Conservation (phyloP, 2,888 invertebrate genomes). For the Drosophila subsilvestris region DNA sequence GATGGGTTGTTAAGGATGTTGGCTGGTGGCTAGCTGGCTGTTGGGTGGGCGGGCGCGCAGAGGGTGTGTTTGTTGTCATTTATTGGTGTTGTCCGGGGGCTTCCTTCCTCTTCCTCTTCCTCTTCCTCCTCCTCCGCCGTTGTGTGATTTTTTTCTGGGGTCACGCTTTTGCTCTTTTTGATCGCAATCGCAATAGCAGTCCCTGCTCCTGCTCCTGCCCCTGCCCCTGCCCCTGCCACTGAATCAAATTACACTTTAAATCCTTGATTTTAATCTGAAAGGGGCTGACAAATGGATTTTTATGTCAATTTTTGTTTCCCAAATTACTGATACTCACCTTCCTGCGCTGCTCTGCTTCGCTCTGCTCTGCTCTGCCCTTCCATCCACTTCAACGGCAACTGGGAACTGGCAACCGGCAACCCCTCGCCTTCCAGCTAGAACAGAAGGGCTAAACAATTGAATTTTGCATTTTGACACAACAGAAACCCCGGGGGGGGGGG, state of each 20-base stretch:
- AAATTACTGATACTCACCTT: slow-evolving; percentile 55
- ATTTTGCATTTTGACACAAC: slow-evolving; percentile 79
- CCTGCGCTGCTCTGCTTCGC: not conserved
- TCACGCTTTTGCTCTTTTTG: slow-evolving; percentile 79
- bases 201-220: slow-evolving; percentile 8
- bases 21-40: too few species aligned
- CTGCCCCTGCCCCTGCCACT: slow-evolving; percentile 52
- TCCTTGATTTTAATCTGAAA: slow-evolving; percentile 83
- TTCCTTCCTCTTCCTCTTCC: slow-evolving; percentile 12
- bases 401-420: not conserved
- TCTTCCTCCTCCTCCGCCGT: not conserved
- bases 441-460: slow-evolving; percentile 76
- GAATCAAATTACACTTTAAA: slow-evolving; percentile 84
- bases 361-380: not conserved
- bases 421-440: slow-evolving; percentile 2
- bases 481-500: not conserved
- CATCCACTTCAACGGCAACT: not conserved
- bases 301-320: slow-evolving; percentile 78
- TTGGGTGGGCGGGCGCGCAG: not conserved
- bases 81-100: slow-evolving; percentile 75
- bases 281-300: slow-evolving; percentile 84
- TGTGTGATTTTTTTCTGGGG: slow-evolving; percentile 75
- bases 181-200: slow-evolving; percentile 44
- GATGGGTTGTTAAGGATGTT: slow-evolving; percentile 1
- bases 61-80: slow-evolving; percentile 82